A percentile compares a stretch with the other conserved stretches of the same genome.
Conservation (phyloP, 2,113 vertebrate genomes). For the Anseranas semipalmata region DNA sequence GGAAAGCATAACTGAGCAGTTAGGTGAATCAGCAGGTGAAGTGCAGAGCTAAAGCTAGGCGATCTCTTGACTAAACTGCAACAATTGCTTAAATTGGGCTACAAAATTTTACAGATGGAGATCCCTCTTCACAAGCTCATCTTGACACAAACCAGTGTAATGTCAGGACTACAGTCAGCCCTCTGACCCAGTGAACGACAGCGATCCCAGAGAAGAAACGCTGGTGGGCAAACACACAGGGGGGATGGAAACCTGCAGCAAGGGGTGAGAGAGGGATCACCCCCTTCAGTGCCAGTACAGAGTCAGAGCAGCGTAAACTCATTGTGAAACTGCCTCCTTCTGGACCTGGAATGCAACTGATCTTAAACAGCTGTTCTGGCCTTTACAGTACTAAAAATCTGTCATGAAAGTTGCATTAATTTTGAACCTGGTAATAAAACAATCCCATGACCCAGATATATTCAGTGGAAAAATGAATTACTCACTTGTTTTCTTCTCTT, state of each 20-base stretch:
- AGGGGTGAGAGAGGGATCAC: neutral
- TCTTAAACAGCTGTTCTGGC: neutral
- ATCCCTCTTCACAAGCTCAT: neutral
- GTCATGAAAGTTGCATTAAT: neutral
- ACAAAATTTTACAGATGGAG: neutral
- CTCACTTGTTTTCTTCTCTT: slow-evolving; percentile 53
- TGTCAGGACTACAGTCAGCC: neutral
- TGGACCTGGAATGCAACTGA: neutral
- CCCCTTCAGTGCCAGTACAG: neutral
- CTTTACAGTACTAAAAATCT: neutral
- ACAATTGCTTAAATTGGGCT: neutral
- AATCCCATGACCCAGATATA: slow-evolving; percentile 16
- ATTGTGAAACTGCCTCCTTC: neutral
- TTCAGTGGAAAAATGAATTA: slow-evolving; percentile 40
- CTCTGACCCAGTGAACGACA: neutral
- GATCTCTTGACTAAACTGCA: neutral
- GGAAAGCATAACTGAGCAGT: neutral
- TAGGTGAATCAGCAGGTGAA: neutral
- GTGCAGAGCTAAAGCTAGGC: neutral
- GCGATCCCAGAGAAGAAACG: neutral
- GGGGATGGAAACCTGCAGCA: neutral
- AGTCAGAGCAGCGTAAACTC: neutral
- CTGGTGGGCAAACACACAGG: neutral
- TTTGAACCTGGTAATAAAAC: neutral
- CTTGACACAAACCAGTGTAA: neutral